A percentile compares a stretch with the other conserved stretches of the same genome.
These are phyloP conservation scores for Dicyrtomina minuta DNA, from an alignment of 2,888 invertebrate genomes.

Conservation along the genomic window DNA sequence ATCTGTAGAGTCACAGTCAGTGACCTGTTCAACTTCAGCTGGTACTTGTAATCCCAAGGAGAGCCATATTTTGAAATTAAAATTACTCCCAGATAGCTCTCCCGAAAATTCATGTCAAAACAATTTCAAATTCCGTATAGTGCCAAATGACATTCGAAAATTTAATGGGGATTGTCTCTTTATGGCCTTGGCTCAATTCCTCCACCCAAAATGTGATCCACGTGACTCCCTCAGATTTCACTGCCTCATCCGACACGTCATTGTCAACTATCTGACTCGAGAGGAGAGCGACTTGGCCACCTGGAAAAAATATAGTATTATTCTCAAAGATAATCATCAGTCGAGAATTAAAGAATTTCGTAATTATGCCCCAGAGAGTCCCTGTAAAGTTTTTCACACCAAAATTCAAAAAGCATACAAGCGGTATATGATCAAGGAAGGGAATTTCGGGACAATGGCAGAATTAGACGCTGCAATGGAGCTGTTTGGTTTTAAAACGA, in stretches of 20 bases:
- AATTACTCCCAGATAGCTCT: no score
- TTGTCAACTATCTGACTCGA: conserved; percentile 9
- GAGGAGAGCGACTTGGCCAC: not conserved
- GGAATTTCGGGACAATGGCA: conserved; percentile 13
- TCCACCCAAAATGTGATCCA: not conserved
- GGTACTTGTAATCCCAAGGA: no score
- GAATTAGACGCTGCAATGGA: conserved; percentile 23
- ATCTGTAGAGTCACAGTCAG: no score
- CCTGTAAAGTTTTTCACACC: not conserved
- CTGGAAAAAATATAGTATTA: conserved; percentile 1
- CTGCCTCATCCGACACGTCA: not conserved
- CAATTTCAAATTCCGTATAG: conserved; percentile 9
- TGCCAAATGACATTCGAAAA: conserved; percentile 13
- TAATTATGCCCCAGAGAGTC: conserved; percentile 7
- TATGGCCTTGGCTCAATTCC: conserved; percentile 21
- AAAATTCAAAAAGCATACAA: conserved; percentile 16
- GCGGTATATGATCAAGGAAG: not conserved
- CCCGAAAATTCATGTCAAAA: no score
- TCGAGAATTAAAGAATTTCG: conserved; percentile 13
- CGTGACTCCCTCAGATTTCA: not conserved
- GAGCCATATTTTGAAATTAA: no score
- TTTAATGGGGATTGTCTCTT: conserved; percentile 19
- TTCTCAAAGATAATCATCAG: conserved; percentile 14
- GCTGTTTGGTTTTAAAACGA: conserved; percentile 14
- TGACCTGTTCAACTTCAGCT: no score